A percentile compares a stretch with the other conserved stretches of the same genome.
These are phyloP conservation scores for Halictus ligatus DNA, from an alignment of 2,888 invertebrate species.

Conservation along the genomic window DNA sequence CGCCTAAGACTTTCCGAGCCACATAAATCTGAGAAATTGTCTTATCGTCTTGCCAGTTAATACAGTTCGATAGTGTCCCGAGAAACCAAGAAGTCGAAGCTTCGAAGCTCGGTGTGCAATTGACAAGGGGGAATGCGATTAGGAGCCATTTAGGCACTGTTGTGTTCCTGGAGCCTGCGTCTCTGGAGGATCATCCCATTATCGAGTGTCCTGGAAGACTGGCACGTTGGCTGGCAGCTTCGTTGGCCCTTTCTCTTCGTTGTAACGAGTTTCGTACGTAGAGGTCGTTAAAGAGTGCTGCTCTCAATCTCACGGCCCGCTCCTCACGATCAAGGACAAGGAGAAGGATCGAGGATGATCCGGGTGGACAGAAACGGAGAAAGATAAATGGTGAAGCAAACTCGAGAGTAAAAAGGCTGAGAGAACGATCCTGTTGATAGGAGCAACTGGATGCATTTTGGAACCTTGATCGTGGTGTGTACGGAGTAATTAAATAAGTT, in stretches of 20 bases:
- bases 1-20: background rate
- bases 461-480: background rate
- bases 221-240: conserved; percentile 44
- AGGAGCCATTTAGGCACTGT: conserved; percentile 61
- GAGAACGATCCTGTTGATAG: background rate
- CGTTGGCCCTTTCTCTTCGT: conserved; percentile 10
- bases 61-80: background rate
- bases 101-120: conserved; percentile 42
- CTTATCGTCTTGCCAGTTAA: background rate
- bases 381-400: conserved; percentile 35
- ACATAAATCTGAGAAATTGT: conserved; percentile 26
- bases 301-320: conserved; percentile 65
- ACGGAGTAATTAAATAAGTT: background rate
- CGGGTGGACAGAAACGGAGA: conserved; percentile 4
- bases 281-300: conserved; percentile 65
- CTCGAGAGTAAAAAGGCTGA: conserved; percentile 1
- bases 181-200: conserved; percentile 62
- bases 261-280: conserved; percentile 33
- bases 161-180: conserved; percentile 23
- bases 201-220: conserved; percentile 44
- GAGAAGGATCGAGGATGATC: background rate
- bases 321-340: conserved; percentile 33
- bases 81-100: conserved; percentile 23
- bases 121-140: conserved; percentile 64
- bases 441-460: background rate